Evolutionary conservation across 2,113 vertebrate genomes (phyloP), one percentile per base, ranked within the genome.

Genomic region (Tringa solitaria): DNA sequence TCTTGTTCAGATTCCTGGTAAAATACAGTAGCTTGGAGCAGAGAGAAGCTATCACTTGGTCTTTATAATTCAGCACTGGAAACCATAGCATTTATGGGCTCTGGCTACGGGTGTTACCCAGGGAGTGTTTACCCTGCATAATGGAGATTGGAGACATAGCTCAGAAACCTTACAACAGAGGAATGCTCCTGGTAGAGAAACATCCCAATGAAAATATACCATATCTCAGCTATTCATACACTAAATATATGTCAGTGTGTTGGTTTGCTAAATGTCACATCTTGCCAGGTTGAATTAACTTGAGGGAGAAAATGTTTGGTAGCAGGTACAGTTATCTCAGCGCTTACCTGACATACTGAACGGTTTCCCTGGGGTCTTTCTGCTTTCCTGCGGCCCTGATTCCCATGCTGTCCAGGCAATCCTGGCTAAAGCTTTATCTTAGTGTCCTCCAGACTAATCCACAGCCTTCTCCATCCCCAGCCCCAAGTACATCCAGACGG

Each of bases 81-180:
- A 96, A 97, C 92, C 68, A 64, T 85, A 93, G 75, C 70, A 94
- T 95, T 90, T 93, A 77, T 56, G 41, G 70, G 76, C 80, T 93
- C 51, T 91, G 92, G 79, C 70, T 90, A 92, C 64, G 33, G 72
- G 46, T 92, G 92, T 95, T 96, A 96, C 93, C 91, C 80, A 57
- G 43, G 57, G 61, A 92, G 68, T 94, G 89, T 97, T 97, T 97
- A 94, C 95, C 60, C 67, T 87, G 80, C 54, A n/a, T 95, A 82
- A 93, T 95, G 84, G 80, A 85, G 72, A 67, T 70, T 75, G 92
- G 96, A 97, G 76, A 73, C 69, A 41, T 75, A 95, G 69, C 84
- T 64, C 84, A 87, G 93, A 90, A 96, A 83, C 94, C 93, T 83
- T 94, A 27, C 93, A 90, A 97, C 94, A 87, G 73, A 87, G 93